Evolutionary conservation across 1,140 invertebrate species (phyloP).

Genomic region (Steinernema khuongi): DNA sequence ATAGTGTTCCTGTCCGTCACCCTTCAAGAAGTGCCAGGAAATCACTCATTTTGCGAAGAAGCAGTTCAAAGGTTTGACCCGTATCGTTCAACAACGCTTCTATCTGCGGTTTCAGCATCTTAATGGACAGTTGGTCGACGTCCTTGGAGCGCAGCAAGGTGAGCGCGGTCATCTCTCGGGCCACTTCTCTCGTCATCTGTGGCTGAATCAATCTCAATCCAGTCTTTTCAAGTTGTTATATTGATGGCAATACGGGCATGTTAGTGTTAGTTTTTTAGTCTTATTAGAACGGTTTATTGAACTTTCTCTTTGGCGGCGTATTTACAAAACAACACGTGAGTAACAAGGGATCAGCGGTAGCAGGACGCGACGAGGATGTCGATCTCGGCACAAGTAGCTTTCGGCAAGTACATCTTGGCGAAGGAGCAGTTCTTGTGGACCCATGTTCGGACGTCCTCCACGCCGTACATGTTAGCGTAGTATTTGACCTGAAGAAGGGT

Average conservation of each 20-base stretch:
- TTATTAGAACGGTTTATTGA: too few relatives aligned
- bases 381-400: constrained; percentile 52
- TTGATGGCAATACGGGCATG: too few relatives aligned
- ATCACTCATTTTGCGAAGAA: not conserved
- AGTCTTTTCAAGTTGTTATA: too few relatives aligned
- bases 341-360: constrained; percentile 29
- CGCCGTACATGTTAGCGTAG: constrained; percentile 47
- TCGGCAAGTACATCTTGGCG: constrained; percentile 56
- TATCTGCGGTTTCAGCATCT: not conserved
- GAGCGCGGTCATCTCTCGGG: not conserved
- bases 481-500: constrained; percentile 42
- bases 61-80: not conserved
- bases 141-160: not conserved
- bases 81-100: not conserved
- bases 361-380: constrained; percentile 54
- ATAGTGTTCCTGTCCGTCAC: not conserved
- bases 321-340: not conserved
- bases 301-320: too few relatives aligned
- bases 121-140: not conserved
- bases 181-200: not conserved
- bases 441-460: constrained; percentile 42
- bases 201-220: not conserved
- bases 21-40: not conserved
- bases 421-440: constrained; percentile 51
- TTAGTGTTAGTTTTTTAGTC: not conserved